Evolutionary conservation across 2,797 vertebrate species (phyloP), one percentile per base, ranked within the genome.

Genomic region (Myiothlypis chrysogaster): DNA sequence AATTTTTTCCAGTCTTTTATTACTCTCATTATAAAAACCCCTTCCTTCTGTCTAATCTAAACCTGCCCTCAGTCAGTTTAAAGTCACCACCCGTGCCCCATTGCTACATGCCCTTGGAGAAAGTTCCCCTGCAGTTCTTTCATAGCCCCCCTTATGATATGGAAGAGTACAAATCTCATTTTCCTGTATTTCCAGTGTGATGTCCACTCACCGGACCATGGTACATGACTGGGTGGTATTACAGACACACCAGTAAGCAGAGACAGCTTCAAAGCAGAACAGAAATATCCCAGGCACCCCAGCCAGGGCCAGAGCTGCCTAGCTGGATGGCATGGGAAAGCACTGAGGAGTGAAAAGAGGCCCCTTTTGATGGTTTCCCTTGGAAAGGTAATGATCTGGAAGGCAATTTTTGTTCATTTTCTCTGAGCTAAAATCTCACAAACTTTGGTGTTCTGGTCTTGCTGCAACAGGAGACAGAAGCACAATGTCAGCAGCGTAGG

Each of bases 141-240:
- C 0, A 0, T 18, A 53, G 39, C 13, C 10, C 6, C 39, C 27
- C 13, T 24, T 28, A 21, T 12, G 30, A 52, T 14, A 47, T 1
- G 0, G 32, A 66, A 39, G 27, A 69, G 9, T 39, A 65, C 15
- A 81, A 85, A 65, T 12, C 16, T 49, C 4, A 25, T 47, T 79
- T 66, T 12, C 41, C 9, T 69, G 4, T 14, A 19, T 27, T 70
- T 27, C 22, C 43, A 81, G 7, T 4, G 11, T 49, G 25, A 34
- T 64, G 22, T 64, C 32, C 56, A 3, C 35, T 84, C 61, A 30
- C 32, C 23, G 63, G 44, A 55, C 28, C 25, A n/a, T 20, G 39
- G 30, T n/a, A 44, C 4, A 2, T 24, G 19, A 9, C 37, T 43
- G 16, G 7, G 4, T 73, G 50, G 59, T 37, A 17, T 75, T 71